Conservation (phyloP, 1,140 invertebrate genomes). For the Macrobrachium rosenbergii region DNA sequence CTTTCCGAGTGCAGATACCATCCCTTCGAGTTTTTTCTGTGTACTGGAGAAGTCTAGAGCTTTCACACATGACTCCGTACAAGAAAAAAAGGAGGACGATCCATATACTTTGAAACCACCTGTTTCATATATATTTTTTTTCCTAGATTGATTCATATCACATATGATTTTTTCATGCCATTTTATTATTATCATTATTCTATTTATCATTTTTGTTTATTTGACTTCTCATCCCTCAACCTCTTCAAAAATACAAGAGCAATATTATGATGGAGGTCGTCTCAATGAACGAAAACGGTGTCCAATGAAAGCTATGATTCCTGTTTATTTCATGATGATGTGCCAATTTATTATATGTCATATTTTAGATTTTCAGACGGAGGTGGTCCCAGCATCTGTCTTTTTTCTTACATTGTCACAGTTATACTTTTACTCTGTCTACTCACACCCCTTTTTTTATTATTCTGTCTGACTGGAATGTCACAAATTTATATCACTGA, state of each 20-base stretch:
- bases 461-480: constrained; percentile 40
- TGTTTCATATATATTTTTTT: not conserved
- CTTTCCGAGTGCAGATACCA: not conserved
- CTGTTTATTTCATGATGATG: not conserved
- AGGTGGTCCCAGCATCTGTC: constrained; percentile 34
- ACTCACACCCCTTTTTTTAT: constrained; percentile 7
- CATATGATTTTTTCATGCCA: too few relatives aligned
- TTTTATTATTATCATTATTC: too few relatives aligned
- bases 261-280: not conserved
- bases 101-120: constrained; percentile 2
- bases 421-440: not conserved
- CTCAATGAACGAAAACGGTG: not conserved
- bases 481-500: constrained; percentile 21
- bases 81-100: constrained; percentile 14
- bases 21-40: constrained; percentile 34
- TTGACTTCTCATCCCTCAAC: not conserved
- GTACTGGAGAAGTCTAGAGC: constrained; percentile 13
- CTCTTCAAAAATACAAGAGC: not conserved
- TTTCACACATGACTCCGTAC: constrained; percentile 5
- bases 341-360: not conserved
- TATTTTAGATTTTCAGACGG: constrained; percentile 49
- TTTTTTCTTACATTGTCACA: not conserved
- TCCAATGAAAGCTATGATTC: constrained; percentile 12
- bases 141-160: too few relatives aligned
- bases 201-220: not conserved